Percentiles rank a stretch among this genome's conserved stretches.
phyloP scores from a whole-genome alignment of 2,888 invertebrate genomes.

The Pseudanteris insignis region DNA sequence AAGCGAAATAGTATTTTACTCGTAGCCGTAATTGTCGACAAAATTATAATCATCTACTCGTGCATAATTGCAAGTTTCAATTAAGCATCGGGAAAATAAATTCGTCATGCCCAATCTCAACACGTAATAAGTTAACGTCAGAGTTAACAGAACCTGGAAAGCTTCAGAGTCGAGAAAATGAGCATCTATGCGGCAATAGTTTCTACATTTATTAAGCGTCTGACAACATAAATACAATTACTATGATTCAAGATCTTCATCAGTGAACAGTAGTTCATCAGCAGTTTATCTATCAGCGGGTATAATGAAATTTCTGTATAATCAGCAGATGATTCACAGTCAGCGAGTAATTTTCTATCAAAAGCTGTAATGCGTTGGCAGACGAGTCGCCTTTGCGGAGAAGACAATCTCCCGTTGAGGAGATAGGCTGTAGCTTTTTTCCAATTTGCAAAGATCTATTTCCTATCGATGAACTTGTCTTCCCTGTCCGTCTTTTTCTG shows the following conservation, averaged over 20 bases:
- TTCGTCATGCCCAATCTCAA: slow-evolving; percentile 11
- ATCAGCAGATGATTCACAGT: slow-evolving; percentile 62
- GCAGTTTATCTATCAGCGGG: slow-evolving; percentile 47
- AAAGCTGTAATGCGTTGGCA: slow-evolving; percentile 29
- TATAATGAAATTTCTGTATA: slow-evolving; percentile 66
- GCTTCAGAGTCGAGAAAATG: too few relatives aligned
- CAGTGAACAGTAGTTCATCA: slow-evolving; percentile 26
- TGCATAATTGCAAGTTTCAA: slow-evolving; percentile 3
- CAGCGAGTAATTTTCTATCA: slow-evolving; percentile 54
- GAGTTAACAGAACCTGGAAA: too few relatives aligned
- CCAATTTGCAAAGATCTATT: slow-evolving; percentile 61
- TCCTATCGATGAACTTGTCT: slow-evolving; percentile 59
- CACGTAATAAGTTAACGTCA: slow-evolving; percentile 17
- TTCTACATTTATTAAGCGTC: slow-evolving; percentile 41
- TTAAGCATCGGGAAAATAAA: slow-evolving; percentile 11
- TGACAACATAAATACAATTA: slow-evolving; percentile 38
- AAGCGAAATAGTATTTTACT: too few relatives aligned
- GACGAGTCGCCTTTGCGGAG: slow-evolving; percentile 45
- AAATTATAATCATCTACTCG: slow-evolving; percentile 9
- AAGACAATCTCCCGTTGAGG: slow-evolving; percentile 66
- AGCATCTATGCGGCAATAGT: too few relatives aligned
- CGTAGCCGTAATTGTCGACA: slow-evolving; percentile 11
- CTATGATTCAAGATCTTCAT: slow-evolving; percentile 37
- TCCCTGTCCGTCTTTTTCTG: slow-evolving; percentile 39
- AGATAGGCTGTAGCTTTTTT: slow-evolving; percentile 58